Evolutionary conservation across 2,113 vertebrate species (phyloP), one percentile per base, ranked within the genome.

Genomic region (Tamias sibiricus): DNA sequence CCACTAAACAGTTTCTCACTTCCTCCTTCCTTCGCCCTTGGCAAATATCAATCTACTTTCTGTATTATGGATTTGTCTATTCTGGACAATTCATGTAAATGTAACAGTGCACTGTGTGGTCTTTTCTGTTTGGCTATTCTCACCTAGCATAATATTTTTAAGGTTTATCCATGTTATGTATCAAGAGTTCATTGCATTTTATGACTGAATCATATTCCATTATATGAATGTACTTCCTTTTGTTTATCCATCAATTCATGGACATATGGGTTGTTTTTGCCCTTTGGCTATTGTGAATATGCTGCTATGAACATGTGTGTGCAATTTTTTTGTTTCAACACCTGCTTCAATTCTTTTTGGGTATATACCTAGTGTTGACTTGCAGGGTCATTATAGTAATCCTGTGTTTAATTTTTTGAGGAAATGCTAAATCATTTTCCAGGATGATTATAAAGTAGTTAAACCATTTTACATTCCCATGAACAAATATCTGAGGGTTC

Each of bases 401-500:
- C 81, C 35, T 71, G 3, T 30, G 30, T 87, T 92, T 95, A 72
- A n/a, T 37, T 86, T 90, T 91, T 74, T 52, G n/a, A 94, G 44
- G n/a, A 92, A 59, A 20, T 37, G 28, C 62, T 85, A 83, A 54
- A 54, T 52, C 44, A 22, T 90, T 93, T 90, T 90, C 26, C 28
- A 37, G 10, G 49, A 32, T 11, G 24, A 10, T 28, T 28, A 19
- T 64, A 32, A 66, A 66, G 64, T 66, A 32, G 42, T 11, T 66
- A 49, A 19, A 80, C 35, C 49, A 82, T 86, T 75, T 88, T 84
- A 76, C 59, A 71, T 89, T 81, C 76, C 54, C n/a, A 68, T 14
- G 26, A 74, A 71, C 37, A 66, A 66, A 79, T 59, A 52, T 22
- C 57, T n/a, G 47, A 75, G 35, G 28, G n/a, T 74, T 77, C n/a